A percentile compares a stretch with the other conserved stretches of the same genome.
These are phyloP conservation scores for Branchellion lobata DNA, from an alignment of 2,888 invertebrate species.

Conservation along the genomic window DNA sequence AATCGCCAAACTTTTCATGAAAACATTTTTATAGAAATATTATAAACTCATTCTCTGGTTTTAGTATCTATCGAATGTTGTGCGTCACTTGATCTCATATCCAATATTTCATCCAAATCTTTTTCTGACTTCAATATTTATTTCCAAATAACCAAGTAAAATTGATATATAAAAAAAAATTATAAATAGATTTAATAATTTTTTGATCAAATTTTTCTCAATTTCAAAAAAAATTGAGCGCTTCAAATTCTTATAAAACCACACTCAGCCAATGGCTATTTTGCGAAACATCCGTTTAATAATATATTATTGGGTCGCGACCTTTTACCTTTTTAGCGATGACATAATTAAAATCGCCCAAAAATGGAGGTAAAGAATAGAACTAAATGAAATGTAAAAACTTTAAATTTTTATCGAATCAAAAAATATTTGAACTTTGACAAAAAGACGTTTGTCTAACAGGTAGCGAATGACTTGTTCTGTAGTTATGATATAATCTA, in stretches of 20 bases:
- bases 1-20: too few species aligned
- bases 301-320: constrained; percentile 19
- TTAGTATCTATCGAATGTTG: too few species aligned
- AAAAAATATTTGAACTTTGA: neutral
- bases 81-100: too few species aligned
- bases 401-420: constrained; percentile 9
- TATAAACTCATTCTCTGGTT: too few species aligned
- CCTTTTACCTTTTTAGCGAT: constrained; percentile 3
- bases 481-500: neutral
- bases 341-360: neutral
- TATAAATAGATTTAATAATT: too few species aligned
- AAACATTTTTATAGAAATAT: too few species aligned
- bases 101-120: too few species aligned
- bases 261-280: constrained; percentile 1
- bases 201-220: too few species aligned
- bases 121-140: too few species aligned
- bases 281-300: constrained; percentile 8
- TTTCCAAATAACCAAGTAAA: too few species aligned
- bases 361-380: neutral
- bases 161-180: too few species aligned
- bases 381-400: neutral
- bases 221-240: neutral
- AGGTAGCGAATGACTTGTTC: neutral
- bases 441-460: neutral
- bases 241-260: neutral